Evolutionary conservation across 1,140 invertebrate species (phyloP), one percentile per base, ranked within the genome.

Genomic region (Leptoteleia sp.): DNA sequence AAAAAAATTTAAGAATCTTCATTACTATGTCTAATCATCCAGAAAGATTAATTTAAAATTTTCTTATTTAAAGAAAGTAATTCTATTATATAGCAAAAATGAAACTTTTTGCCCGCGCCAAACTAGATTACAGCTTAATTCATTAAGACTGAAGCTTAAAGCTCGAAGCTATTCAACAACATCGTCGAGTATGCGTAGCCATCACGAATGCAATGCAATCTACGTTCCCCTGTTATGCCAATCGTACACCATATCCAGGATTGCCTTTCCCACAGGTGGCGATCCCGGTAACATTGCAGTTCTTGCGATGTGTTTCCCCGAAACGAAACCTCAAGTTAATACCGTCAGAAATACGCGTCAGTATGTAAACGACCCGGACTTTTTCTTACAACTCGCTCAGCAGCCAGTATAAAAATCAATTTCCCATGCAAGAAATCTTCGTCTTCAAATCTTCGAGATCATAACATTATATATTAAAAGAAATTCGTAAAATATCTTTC

Each of bases 191-290:
- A 62, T 55, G 57, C 40, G 57, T 55, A 29, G 47, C 48, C 48
- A 72, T 72, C 68, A 62, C 57, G 57, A 55, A 64, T 62, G 57
- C 68, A 71, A 71, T 71, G 68, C 68, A 71, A 71, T 71, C 55
- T 54, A 61, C 47, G 35, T 54, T 40, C 15, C 37, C 45, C 47
- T 54, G 67, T 72, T 72, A 62, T 55, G 48, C 68, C 57, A 72
- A 72, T 72, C 45, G 43, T 54, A 71, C 47, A 62, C 68, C 40
- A 43, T 48, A 48, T 47, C 38, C 48, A 15, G 38, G 25, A 72
- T 72, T 72, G 57, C 47, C 17, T 59, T 71, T 71, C 45, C 67
- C 67, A 71, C 67, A 71, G 54, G 67, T 71, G 67, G 68, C 19
- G 48, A 71, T 59, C n/a, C 31, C 9, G 11, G 52, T 11, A 45